Evolutionary conservation across 2,113 vertebrate genomes (phyloP).

Genomic region (Microcebus ravelobensis): DNA sequence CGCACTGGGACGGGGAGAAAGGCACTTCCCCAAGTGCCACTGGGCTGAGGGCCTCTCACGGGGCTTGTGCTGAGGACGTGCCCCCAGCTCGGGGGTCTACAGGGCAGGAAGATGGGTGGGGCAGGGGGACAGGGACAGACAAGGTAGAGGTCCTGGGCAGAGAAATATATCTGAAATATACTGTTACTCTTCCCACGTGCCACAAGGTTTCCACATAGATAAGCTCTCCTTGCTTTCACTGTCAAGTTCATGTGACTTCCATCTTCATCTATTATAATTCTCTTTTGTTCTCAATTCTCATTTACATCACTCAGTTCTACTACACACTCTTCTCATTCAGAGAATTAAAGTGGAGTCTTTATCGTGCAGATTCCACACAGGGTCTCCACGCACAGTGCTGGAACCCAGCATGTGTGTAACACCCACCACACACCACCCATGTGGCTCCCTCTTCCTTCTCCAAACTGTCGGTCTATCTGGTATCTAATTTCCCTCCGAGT

Average conservation of each 20-base stretch:
- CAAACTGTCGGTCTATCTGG: background rate
- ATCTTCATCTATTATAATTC: fast-evolving
- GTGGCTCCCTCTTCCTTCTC: background rate
- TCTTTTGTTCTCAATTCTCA: background rate
- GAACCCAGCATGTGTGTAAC: background rate
- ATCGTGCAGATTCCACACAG: fast-evolving
- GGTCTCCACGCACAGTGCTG: fast-evolving
- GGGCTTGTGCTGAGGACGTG: background rate
- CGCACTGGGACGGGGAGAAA: background rate
- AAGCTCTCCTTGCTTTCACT: background rate
- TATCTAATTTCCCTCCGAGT: background rate
- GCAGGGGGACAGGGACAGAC: fast-evolving
- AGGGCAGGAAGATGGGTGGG: background rate
- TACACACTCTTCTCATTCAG: fast-evolving
- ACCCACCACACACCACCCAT: background rate
- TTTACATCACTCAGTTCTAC: fast-evolving
- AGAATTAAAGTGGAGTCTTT: background rate
- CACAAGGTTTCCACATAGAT: fast-evolving
- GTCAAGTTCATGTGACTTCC: background rate
- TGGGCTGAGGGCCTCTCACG: background rate
- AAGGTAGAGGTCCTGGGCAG: fast-evolving
- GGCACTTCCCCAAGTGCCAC: background rate
- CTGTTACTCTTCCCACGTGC: fast-evolving
- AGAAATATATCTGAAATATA: no score
- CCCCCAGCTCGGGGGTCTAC: no score